These are phyloP conservation scores for Eulithis testata DNA, from an alignment of 2,888 invertebrate genomes.

Conservation along the genomic window DNA sequence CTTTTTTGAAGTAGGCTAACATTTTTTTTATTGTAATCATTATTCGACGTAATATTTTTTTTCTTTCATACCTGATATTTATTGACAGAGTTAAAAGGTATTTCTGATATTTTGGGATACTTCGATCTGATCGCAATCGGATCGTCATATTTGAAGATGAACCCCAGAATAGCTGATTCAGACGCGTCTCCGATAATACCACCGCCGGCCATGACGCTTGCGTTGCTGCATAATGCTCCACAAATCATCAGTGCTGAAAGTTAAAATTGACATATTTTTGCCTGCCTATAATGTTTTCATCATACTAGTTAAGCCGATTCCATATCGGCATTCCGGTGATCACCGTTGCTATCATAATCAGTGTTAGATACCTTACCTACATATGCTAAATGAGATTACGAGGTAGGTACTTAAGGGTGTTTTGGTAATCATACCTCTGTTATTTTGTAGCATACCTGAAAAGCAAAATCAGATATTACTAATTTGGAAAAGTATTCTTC, in stretches of 20 bases:
- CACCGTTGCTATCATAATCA: not conserved
- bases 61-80: constrained; percentile 87
- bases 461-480: constrained; percentile 31
- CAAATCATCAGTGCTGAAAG: constrained; percentile 91
- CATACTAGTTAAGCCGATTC: not conserved
- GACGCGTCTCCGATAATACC: constrained; percentile 94
- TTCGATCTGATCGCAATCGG: constrained; percentile 89
- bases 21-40: too few relatives aligned
- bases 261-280: not conserved
- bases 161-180: constrained; percentile 95
- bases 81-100: constrained; percentile 97
- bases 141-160: constrained; percentile 86
- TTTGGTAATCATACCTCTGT: constrained; percentile 52
- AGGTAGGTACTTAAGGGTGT: not conserved
- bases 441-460: constrained; percentile 57
- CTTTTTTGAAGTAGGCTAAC: too few relatives aligned
- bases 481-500: too few relatives aligned
- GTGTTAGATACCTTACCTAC: too few relatives aligned
- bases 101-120: constrained; percentile 94
- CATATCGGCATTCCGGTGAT: not conserved
- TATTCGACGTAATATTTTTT: too few relatives aligned
- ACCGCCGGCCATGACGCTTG: constrained; percentile 94
- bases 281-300: not conserved
- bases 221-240: constrained; percentile 97
- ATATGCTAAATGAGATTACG: not conserved